Evolutionary conservation across 2,113 vertebrate genomes (phyloP).

Genomic region (Callionymus lyra): DNA sequence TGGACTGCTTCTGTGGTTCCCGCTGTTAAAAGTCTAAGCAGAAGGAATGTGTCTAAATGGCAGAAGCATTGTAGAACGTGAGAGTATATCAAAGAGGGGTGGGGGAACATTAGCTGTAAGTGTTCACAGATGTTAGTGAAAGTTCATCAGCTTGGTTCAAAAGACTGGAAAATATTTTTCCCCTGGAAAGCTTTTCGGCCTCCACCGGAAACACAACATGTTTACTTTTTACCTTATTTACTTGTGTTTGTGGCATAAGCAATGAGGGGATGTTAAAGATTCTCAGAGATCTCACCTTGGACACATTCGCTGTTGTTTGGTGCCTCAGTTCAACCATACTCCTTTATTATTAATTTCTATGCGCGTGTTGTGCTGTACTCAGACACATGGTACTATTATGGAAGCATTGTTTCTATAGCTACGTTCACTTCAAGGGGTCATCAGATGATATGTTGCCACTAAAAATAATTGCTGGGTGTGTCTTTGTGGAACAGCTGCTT

Average conservation of each 20-base stretch:
- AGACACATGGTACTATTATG: constrained; percentile 18
- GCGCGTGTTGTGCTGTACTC: not conserved
- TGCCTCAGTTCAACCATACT: too few relatives aligned
- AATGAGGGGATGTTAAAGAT: constrained; percentile 18
- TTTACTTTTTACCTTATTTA: constrained; percentile 47
- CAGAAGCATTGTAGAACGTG: constrained; percentile 53
- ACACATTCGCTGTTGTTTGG: constrained; percentile 18
- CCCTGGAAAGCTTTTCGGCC: constrained; percentile 44
- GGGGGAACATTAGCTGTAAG: constrained; percentile 62
- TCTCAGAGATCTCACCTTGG: constrained; percentile 18
- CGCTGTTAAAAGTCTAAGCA: constrained; percentile 53
- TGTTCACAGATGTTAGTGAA: constrained; percentile 68
- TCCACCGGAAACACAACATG: constrained; percentile 35
- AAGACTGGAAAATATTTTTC: constrained; percentile 49
- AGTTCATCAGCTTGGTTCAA: constrained; percentile 55
- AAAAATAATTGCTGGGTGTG: constrained; percentile 69
- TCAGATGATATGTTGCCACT: constrained; percentile 55
- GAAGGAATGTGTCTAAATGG: constrained; percentile 70
- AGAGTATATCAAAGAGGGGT: constrained; percentile 52
- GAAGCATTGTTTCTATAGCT: constrained; percentile 20
- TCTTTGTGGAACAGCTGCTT: constrained; percentile 65
- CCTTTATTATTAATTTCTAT: too few relatives aligned
- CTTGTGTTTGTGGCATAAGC: constrained; percentile 51
- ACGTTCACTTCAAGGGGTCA: constrained; percentile 38
- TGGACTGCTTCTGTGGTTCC: constrained; percentile 61